Evolutionary conservation across 1,140 invertebrate genomes (phyloP), one percentile per base, ranked within the genome.

Genomic region (Drosophila novamexicana): DNA sequence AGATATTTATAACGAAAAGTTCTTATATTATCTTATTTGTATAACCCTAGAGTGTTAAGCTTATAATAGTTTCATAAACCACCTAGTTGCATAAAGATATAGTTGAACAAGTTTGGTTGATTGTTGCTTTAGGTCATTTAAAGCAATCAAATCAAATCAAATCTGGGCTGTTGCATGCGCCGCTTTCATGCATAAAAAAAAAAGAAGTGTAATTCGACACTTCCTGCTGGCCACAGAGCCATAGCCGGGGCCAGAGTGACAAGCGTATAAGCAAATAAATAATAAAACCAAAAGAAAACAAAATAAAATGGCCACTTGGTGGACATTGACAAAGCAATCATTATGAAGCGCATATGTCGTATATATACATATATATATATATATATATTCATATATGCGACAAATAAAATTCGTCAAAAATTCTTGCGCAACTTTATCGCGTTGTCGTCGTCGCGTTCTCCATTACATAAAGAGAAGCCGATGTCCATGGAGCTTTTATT

Each of bases 281-380:
- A 79, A 71, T 49, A 49, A 65, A 81, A 53, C 40, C 32, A 66
- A 84, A 79, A 57, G 34, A 74, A 83, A 62, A 69, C 72, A 67
- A 72, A 72, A 57, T 44, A 80, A 89, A 83, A 88, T 77, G 77
- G 63, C 83, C 76, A 88, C 79, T 88, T 71, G 79, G 82, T 64
- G 75, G 65, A 57, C 67, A 58, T 49, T 58, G 12, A 1, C 56
- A 58, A 39, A 54, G 58, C 44, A 45, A 66, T 57, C 49, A 62
- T 63, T 42, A 39, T 58, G 14, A 42, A 49, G 42, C 22, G 32
- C 57, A 66, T 44, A 29, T 29, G 22, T 29, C 22, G 22, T 39
- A 22, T 22, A 22, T 14, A 16, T n/a, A 42, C 29, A 34, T 36
- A 53, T 50, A 57, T 42, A 75, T 57, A 59, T 18, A 14, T 8